Percentiles rank a stretch among this genome's conserved stretches.
These are phyloP conservation scores for Lacerta bilineata DNA, from an alignment of 2,797 vertebrate species.

Conservation along the genomic window DNA sequence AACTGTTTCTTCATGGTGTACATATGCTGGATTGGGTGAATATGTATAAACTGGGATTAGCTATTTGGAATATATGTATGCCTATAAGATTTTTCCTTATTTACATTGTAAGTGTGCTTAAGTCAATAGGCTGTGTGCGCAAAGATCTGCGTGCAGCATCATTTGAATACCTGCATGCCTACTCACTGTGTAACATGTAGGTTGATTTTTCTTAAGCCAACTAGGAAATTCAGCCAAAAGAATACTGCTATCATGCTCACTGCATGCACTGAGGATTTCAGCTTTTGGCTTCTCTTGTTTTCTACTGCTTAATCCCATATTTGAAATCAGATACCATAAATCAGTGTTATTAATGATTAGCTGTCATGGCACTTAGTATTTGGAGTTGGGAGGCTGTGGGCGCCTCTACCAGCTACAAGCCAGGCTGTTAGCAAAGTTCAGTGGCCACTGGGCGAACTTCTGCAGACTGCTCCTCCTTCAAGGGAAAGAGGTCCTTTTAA, in stretches of 20 bases:
- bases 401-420: slow-evolving; percentile 68
- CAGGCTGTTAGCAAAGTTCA: slow-evolving; percentile 71
- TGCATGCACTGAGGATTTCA: slow-evolving; percentile 42
- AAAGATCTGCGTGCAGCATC: slow-evolving; percentile 51
- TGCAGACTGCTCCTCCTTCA: slow-evolving; percentile 64
- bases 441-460: slow-evolving; percentile 59
- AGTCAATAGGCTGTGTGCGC: background rate
- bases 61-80: slow-evolving; percentile 23
- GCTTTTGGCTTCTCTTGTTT: slow-evolving; percentile 50
- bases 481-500: slow-evolving; percentile 56
- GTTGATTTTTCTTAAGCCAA: background rate
- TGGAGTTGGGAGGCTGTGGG: slow-evolving; percentile 63
- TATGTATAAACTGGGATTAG: slow-evolving; percentile 35
- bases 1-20: background rate
- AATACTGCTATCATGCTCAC: slow-evolving; percentile 2
- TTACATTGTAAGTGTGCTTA: slow-evolving; percentile 53
- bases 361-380: slow-evolving; percentile 68
- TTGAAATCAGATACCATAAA: slow-evolving; percentile 63
- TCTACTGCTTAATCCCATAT: slow-evolving; percentile 63
- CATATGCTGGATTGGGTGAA: background rate
- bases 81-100: slow-evolving; percentile 42
- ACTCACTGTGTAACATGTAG: slow-evolving; percentile 26
- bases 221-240: slow-evolving; percentile 15
- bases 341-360: slow-evolving; percentile 61
- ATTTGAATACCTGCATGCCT: slow-evolving; percentile 50